Conservation (phyloP, 1,140 invertebrate genomes). For the Paralvinella palmiformis region DNA sequence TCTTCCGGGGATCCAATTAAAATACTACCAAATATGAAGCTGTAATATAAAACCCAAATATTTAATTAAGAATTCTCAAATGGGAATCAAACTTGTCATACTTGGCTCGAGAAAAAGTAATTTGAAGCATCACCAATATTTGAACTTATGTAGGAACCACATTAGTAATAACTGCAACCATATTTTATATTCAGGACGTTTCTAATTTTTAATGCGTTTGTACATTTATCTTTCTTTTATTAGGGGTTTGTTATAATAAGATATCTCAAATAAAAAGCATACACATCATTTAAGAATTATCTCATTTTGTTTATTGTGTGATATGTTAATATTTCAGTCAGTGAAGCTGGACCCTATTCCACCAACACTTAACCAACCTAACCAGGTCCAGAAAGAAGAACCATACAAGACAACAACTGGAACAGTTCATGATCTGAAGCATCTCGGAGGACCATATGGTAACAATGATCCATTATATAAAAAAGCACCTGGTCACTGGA, state of each 20-base stretch:
- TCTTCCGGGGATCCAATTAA: too few species aligned
- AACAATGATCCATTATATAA: slow-evolving; percentile 28
- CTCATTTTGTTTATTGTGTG: background rate
- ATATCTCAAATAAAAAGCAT: background rate
- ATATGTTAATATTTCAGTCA: slow-evolving; percentile 28
- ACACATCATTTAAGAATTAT: background rate
- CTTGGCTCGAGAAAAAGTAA: too few species aligned
- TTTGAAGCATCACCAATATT: background rate
- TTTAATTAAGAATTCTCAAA: too few species aligned
- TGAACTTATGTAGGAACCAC: background rate
- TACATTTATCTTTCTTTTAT: background rate
- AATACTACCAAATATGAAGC: too few species aligned
- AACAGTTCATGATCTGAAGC: slow-evolving; percentile 44
- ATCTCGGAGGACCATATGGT: slow-evolving; percentile 25
- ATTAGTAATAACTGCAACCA: background rate
- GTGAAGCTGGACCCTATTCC: slow-evolving; percentile 42
- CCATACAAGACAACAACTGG: slow-evolving; percentile 45
- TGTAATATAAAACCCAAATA: too few species aligned
- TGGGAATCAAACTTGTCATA: too few species aligned
- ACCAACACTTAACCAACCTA: slow-evolving; percentile 36
- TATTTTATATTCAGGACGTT: background rate
- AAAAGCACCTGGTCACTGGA: slow-evolving; percentile 46
- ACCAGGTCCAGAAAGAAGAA: slow-evolving; percentile 40
- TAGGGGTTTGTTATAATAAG: too few species aligned
- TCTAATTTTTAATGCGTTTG: background rate